These are phyloP conservation scores for Sebastes minor DNA, from an alignment of 2,797 vertebrate species.

Conservation along the genomic window DNA sequence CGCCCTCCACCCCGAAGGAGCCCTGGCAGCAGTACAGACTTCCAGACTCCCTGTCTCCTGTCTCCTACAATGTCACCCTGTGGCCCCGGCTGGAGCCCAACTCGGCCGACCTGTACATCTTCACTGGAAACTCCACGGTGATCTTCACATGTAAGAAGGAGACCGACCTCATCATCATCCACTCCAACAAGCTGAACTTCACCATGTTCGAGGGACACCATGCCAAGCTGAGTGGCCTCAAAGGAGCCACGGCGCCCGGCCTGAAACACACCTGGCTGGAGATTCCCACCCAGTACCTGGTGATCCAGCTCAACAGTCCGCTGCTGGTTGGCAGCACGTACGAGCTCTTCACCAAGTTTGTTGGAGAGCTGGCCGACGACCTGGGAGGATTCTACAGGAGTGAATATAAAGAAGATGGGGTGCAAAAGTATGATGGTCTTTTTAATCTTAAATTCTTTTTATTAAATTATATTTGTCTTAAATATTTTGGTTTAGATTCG, in stretches of 20 bases:
- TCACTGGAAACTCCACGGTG: conserved; percentile 58
- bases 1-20: conserved; percentile 78
- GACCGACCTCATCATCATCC: conserved; percentile 85
- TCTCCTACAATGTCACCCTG: conserved; percentile 67
- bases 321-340: conserved; percentile 74
- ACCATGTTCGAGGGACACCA: conserved; percentile 34
- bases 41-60: conserved; percentile 57
- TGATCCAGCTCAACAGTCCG: conserved; percentile 71
- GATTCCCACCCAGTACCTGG: conserved; percentile 85
- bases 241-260: not conserved
- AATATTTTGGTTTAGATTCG: not conserved
- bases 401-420: conserved; percentile 77
- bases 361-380: conserved; percentile 88
- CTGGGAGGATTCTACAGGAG: conserved; percentile 94
- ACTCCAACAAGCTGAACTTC: conserved; percentile 91
- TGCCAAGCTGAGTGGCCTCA: conserved; percentile 28
- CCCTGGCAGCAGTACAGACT: conserved; percentile 76
- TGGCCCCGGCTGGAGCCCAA: conserved; percentile 66
- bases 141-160: conserved; percentile 58
- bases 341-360: conserved; percentile 78
- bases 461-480: not conserved
- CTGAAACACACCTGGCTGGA: conserved; percentile 68
- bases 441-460: not conserved
- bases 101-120: conserved; percentile 47
- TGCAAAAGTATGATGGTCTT: conserved; percentile 75